Evolutionary conservation across 2,797 vertebrate species (phyloP).

Genomic region (Etheostoma nigrum): DNA sequence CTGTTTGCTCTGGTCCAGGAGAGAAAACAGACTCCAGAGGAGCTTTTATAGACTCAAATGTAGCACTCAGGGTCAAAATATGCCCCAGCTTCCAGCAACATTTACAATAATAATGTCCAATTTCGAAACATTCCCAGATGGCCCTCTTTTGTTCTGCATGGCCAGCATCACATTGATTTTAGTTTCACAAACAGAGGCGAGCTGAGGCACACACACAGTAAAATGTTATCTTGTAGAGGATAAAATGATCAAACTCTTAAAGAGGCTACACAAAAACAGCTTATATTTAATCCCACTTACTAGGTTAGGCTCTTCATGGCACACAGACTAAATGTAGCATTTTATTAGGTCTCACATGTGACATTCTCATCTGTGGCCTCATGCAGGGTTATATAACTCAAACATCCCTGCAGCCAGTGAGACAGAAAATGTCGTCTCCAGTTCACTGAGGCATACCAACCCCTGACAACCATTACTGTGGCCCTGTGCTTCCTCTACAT

Average conservation of each 20-base stretch:
- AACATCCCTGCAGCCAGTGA: conserved; percentile 82
- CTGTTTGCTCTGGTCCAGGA: conserved; percentile 3
- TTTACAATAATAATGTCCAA: conserved; percentile 17
- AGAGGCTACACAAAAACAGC: conserved; percentile 18
- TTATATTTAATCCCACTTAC: conserved; percentile 52
- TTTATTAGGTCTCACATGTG: conserved; percentile 77
- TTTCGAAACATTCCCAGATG: conserved; percentile 13
- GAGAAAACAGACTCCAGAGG: conserved; percentile 24
- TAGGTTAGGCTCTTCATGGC: conserved; percentile 43
- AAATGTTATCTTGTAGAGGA: neutral
- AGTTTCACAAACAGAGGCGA: neutral
- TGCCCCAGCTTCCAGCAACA: neutral
- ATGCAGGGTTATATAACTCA: conserved; percentile 82
- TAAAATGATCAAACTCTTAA: conserved; percentile 17
- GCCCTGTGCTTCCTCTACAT: conserved; percentile 77
- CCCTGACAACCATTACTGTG: conserved; percentile 82
- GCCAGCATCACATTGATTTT: conserved; percentile 24
- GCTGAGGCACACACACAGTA: neutral
- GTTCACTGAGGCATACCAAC: conserved; percentile 83
- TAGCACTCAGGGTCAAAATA: conserved; percentile 24
- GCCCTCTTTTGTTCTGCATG: neutral
- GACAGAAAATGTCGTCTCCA: conserved; percentile 85
- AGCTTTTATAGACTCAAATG: conserved; percentile 28
- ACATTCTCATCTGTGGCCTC: conserved; percentile 80
- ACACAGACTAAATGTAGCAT: conserved; percentile 73